Percentiles rank a stretch among this genome's conserved stretches.
These are phyloP conservation scores for Synanthedon formicaeformis DNA, from an alignment of 2,888 invertebrate species.

Conservation along the genomic window DNA sequence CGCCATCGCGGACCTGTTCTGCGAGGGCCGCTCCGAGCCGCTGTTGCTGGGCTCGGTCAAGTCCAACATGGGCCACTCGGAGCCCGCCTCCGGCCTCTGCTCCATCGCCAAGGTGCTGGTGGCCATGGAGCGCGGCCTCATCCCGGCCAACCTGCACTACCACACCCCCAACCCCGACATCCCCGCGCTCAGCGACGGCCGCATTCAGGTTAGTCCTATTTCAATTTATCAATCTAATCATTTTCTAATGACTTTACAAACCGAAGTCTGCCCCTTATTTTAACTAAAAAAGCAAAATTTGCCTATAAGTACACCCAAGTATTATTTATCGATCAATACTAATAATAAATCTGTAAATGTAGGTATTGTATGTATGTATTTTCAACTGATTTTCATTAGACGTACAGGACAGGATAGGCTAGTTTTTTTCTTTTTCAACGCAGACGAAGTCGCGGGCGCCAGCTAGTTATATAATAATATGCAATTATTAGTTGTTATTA, in stretches of 20 bases:
- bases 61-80: slow-evolving; percentile 99
- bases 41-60: slow-evolving; percentile 96
- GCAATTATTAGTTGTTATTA: too few relatives aligned
- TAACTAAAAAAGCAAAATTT: too few relatives aligned
- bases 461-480: too few relatives aligned
- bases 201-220: slow-evolving; percentile 73
- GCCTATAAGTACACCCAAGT: too few relatives aligned
- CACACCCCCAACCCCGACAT: slow-evolving; percentile 89
- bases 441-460: too few relatives aligned
- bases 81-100: slow-evolving; percentile 92
- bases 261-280: too few relatives aligned
- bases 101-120: slow-evolving; percentile 91
- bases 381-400: too few relatives aligned
- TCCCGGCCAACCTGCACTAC: slow-evolving; percentile 94
- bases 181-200: slow-evolving; percentile 89
- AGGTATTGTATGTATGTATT: too few relatives aligned
- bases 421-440: too few relatives aligned
- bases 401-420: too few relatives aligned
- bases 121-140: slow-evolving; percentile 90
- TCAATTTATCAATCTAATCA: background rate
- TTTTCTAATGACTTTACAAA: background rate
- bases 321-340: too few relatives aligned
- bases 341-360: too few relatives aligned
- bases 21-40: slow-evolving; percentile 81
- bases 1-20: slow-evolving; percentile 92